Conservation (phyloP, 2,797 vertebrate genomes). For the Avahi laniger region DNA sequence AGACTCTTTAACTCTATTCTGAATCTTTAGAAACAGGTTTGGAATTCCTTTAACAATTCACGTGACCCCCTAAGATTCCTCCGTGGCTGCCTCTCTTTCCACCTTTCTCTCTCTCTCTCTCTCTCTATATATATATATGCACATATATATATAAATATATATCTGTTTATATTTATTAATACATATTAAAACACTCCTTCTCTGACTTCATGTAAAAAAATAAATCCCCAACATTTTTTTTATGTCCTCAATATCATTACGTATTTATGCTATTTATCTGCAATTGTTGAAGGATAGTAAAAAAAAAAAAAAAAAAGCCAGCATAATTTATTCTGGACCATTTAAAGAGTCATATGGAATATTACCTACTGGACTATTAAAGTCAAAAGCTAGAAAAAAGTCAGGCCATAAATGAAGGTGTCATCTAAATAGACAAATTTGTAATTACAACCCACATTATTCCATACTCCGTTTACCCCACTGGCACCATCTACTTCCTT, state of each 20-base stretch:
- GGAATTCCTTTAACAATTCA: neutral
- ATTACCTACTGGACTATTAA: neutral
- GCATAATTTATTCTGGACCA: conserved; percentile 65
- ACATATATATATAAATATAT: neutral
- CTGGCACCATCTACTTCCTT: conserved; percentile 43
- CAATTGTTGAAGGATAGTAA: conserved; percentile 56
- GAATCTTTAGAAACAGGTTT: neutral
- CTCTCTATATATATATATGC: neutral
- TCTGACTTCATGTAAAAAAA: neutral
- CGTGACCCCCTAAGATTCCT: neutral
- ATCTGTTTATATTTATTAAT: neutral
- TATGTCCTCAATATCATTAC: neutral
- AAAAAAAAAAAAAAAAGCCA: conserved; percentile 57
- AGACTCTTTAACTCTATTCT: neutral
- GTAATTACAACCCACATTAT: conserved; percentile 47
- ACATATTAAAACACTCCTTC: neutral
- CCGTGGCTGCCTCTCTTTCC: neutral
- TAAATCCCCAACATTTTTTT: neutral
- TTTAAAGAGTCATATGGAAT: neutral
- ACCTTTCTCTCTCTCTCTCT: too few relatives aligned
- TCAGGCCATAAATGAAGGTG: conserved; percentile 54
- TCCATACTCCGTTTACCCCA: conserved; percentile 56
- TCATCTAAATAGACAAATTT: conserved; percentile 55
- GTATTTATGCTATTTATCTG: neutral
- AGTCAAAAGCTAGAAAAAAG: neutral